These are phyloP conservation scores for Ptychadena robeensis DNA, from an alignment of 2,797 vertebrate species.

Conservation along the genomic window DNA sequence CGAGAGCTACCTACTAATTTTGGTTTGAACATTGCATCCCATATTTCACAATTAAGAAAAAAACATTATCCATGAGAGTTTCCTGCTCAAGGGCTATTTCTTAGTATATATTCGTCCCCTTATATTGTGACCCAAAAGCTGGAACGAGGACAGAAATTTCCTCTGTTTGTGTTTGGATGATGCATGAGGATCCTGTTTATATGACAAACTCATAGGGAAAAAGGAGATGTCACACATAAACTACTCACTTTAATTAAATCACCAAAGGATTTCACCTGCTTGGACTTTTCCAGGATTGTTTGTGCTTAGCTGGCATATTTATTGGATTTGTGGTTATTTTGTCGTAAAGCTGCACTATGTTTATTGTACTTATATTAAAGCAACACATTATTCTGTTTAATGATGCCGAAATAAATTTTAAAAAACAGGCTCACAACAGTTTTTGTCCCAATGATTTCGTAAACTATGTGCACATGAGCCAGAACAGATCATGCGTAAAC, in stretches of 20 bases:
- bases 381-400: neutral
- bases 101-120: constrained; percentile 2
- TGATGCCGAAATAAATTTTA: neutral
- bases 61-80: constrained; percentile 2
- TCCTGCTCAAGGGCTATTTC: constrained; percentile 19
- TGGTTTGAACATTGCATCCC: neutral
- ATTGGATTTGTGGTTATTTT: neutral
- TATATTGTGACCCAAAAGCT: neutral
- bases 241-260: neutral
- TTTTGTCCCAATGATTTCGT: too few species aligned
- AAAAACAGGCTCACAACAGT: too few species aligned
- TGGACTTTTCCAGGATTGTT: neutral
- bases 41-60: constrained; percentile 5
- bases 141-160: neutral
- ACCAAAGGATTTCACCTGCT: constrained; percentile 4
- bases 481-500: too few species aligned
- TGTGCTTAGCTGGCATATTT: neutral
- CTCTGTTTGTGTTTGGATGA: constrained; percentile 26
- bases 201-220: constrained; percentile 9
- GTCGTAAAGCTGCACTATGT: neutral
- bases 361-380: neutral
- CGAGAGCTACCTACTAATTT: neutral
- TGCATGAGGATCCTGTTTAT: constrained; percentile 32
- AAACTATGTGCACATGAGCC: too few species aligned
- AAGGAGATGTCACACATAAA: neutral